Percentiles rank a stretch among this genome's conserved stretches.
phyloP scores from a whole-genome alignment of 2,113 vertebrate genomes.

The Epinephelus moara region DNA sequence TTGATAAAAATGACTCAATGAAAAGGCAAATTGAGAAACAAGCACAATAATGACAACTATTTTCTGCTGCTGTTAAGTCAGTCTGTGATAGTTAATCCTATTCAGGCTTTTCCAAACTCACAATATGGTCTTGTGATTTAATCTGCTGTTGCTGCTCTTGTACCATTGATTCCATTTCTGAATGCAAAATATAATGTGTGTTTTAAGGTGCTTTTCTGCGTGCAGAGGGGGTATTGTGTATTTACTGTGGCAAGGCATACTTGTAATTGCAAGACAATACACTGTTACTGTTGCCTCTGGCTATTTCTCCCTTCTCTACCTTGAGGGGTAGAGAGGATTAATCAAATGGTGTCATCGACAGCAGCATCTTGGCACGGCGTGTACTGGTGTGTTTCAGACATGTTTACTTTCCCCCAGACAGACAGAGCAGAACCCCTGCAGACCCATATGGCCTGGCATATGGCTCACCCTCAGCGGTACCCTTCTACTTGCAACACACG shows the following conservation, averaged over 20 bases:
- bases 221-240: not conserved
- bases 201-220: constrained; percentile 13
- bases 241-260: constrained; percentile 7
- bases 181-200: constrained; percentile 17
- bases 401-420: constrained; percentile 74
- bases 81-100: constrained; percentile 14
- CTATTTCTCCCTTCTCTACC: constrained; percentile 3
- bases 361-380: constrained; percentile 43
- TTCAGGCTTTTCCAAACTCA: not conserved
- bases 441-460: constrained; percentile 79
- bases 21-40: constrained; percentile 3
- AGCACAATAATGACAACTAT: not conserved
- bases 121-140: constrained; percentile 3
- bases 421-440: constrained; percentile 65
- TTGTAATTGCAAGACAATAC: constrained; percentile 56
- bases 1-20: not conserved
- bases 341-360: constrained; percentile 58
- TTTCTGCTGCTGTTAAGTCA: not conserved
- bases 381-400: constrained; percentile 60
- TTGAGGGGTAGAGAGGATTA: constrained; percentile 41
- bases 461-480: constrained; percentile 50
- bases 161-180: constrained; percentile 23
- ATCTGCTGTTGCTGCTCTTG: constrained; percentile 19
- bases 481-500: constrained; percentile 19
- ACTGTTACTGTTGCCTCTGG: constrained; percentile 42